Base-by-base conservation (phyloP, 2,113 vertebrate species). In the Sinocyclocheilus anophthalmus region DNA sequence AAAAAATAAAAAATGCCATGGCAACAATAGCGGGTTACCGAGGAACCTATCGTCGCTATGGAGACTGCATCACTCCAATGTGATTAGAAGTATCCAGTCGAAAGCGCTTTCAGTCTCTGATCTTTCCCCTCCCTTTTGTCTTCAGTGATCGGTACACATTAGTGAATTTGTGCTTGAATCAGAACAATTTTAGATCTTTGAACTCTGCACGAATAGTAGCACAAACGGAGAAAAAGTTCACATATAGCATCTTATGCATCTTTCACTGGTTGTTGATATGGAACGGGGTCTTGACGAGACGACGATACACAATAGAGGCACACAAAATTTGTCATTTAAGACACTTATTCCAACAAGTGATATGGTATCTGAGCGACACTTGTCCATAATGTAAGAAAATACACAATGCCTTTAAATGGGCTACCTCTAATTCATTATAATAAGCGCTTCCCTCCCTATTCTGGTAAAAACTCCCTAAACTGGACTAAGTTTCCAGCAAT, bases 11-110 rank as follows among this genome's bases (percentile, higher is more conserved):
- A 92, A 83, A 96, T 95, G 94, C 96, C 96, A 98, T 98, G 96
- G 97, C 96, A 98, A 99, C 97, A 95, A 94, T 95, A 92, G 94
- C 93, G 92, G 95, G 97, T 98, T 97, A 97, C 97, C 95, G 93
- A 93, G 97, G 97, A 96, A 97, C 98, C 96, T 91, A n/a, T 90
- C 89, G 95, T 98, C 90, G 57, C 96, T 96, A 98, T 97, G 94
- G 97, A 94, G 97, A 99, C 96, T 96, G 93, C 95, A 96, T 97
- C 96, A 93, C 96, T 97, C 94, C 91, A 88, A 96, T 94, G 85
- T 91, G 96, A 96, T 97, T 93, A 94, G 96, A 94, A 95, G 95
- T 95, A 96, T 97, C 96, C 95, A 92, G 94, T 95, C 93, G 93
- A 94, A 97, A 93, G 95, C 93, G 91, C 91, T 93, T 92, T 92